A percentile compares a stretch with the other conserved stretches of the same genome.
phyloP scores from a whole-genome alignment of 2,888 invertebrate genomes.

The Apotomis betuletana region DNA sequence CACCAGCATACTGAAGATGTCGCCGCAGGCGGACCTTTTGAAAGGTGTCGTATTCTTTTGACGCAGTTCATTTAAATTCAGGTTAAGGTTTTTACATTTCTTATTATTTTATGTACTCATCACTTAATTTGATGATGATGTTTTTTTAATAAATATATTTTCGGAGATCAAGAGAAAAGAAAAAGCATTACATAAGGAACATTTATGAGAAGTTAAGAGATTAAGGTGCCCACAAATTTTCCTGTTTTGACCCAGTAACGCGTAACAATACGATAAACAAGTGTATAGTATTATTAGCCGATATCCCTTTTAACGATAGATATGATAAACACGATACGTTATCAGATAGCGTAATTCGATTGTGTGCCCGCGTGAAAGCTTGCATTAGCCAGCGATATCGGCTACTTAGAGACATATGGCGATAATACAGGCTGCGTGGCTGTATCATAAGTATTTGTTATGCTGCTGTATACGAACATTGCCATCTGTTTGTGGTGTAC shows the following conservation, averaged over 20 bases:
- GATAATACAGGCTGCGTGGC: slow-evolving; percentile 8
- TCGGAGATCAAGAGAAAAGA: no score
- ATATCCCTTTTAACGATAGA: slow-evolving; percentile 27
- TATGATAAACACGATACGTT: slow-evolving; percentile 15
- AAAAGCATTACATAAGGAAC: no score
- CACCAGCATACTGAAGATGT: no score
- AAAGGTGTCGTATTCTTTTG: no score
- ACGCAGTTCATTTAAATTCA: no score
- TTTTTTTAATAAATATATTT: no score
- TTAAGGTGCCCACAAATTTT: not conserved
- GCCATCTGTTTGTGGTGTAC: slow-evolving; percentile 20
- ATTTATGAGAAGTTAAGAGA: no score
- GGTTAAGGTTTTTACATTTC: no score
- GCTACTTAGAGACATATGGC: slow-evolving; percentile 35
- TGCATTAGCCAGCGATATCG: slow-evolving; percentile 33
- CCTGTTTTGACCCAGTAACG: not conserved
- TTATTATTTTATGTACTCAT: no score
- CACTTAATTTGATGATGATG: no score
- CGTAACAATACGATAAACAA: slow-evolving; percentile 26
- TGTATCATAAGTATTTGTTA: slow-evolving; percentile 14
- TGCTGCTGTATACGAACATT: slow-evolving; percentile 10
- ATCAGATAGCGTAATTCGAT: slow-evolving; percentile 34
- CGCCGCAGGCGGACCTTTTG: no score
- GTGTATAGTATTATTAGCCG: slow-evolving; percentile 23
- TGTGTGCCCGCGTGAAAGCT: slow-evolving; percentile 36